Percentiles rank a stretch among this genome's conserved stretches.
Conservation (phyloP, 30 jellyfish, hydroid and myxozoan species). For the Cassiopea andromeda region DNA sequence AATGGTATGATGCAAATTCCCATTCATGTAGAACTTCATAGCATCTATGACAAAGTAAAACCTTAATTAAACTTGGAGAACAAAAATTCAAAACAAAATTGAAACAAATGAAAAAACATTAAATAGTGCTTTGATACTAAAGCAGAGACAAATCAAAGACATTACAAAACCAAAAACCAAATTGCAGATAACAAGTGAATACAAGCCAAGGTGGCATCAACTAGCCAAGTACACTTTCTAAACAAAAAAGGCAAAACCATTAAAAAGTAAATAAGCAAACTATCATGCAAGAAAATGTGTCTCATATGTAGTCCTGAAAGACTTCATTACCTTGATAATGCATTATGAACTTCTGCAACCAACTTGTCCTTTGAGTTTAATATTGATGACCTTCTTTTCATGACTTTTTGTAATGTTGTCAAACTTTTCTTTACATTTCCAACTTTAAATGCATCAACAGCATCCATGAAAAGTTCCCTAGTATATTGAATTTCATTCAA, state of each 20-base stretch:
- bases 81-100: too few relatives aligned
- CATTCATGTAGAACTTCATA: constrained; percentile 80
- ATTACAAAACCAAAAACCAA: too few relatives aligned
- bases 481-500: constrained; percentile 51
- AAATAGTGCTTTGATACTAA: too few relatives aligned
- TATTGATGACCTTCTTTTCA: constrained; percentile 59
- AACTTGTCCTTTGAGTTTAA: constrained; percentile 45
- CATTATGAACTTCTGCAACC: constrained; percentile 82
- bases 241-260: too few relatives aligned
- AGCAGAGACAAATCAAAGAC: too few relatives aligned
- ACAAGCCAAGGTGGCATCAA: too few relatives aligned
- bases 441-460: constrained; percentile 54
- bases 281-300: neutral
- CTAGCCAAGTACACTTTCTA: too few relatives aligned
- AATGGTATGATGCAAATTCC: constrained; percentile 75
- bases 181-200: too few relatives aligned
- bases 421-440: constrained; percentile 68
- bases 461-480: constrained; percentile 66
- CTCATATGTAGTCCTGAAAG: neutral
- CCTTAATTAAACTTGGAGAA: neutral
- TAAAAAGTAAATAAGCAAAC: neutral
- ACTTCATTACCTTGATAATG: constrained; percentile 57
- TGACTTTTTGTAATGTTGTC: constrained; percentile 42
- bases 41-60: constrained; percentile 36
- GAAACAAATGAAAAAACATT: neutral